Evolutionary conservation across 2,113 vertebrate species (phyloP).

Genomic region (Leuciscus idus): DNA sequence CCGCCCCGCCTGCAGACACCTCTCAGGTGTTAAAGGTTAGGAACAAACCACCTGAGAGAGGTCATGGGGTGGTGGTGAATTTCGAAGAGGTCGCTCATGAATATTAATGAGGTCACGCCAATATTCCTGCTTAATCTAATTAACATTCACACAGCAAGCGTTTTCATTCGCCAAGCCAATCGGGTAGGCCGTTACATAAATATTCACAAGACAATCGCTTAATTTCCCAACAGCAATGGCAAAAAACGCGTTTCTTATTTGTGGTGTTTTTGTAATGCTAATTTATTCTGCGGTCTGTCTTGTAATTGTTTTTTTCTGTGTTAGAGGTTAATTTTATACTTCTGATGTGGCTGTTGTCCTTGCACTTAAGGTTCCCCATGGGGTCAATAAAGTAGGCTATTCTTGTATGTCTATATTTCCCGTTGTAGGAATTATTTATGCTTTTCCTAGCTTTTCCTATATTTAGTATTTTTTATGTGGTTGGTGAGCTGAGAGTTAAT

Average conservation of each 20-base stretch:
- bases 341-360: not conserved
- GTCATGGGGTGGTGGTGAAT: not conserved
- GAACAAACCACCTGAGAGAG: constrained; percentile 50
- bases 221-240: not conserved
- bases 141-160: not conserved
- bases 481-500: too few relatives aligned
- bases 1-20: not conserved
- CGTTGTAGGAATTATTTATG: not conserved
- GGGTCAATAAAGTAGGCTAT: not conserved
- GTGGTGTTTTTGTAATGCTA: not conserved
- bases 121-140: not conserved
- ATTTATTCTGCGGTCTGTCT: not conserved
- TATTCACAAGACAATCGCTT: constrained; percentile 17
- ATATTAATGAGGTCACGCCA: not conserved
- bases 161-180: not conserved
- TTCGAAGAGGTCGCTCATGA: not conserved
- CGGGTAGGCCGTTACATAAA: not conserved
- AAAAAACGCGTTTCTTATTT: not conserved
- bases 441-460: not conserved
- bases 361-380: not conserved
- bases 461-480: too few relatives aligned
- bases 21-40: constrained; percentile 37
- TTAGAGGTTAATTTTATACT: not conserved
- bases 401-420: not conserved
- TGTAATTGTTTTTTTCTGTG: not conserved